Conservation (phyloP, 1,140 invertebrate species). For the Ceratoteleas bidentatus region DNA sequence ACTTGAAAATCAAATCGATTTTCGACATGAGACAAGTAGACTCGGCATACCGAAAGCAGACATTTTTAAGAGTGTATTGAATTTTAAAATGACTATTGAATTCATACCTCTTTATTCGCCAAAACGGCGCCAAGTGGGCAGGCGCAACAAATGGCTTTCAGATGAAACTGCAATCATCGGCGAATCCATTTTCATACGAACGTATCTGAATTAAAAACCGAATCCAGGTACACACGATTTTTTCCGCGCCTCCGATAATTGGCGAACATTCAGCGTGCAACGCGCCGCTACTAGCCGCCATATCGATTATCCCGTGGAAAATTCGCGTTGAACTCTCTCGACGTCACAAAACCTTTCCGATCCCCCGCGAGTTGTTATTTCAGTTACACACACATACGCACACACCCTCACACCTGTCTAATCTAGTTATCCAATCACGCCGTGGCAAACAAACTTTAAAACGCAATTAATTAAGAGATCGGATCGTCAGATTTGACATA, state of each 20-base stretch:
- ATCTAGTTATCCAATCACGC: slow-evolving; percentile 32
- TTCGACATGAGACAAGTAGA: too few species aligned
- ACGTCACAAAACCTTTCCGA: slow-evolving; percentile 23
- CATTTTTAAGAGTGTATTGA: too few species aligned
- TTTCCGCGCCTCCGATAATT: slow-evolving; percentile 7
- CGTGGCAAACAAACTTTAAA: slow-evolving; percentile 29
- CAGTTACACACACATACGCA: slow-evolving; percentile 14
- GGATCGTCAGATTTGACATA: slow-evolving; percentile 27
- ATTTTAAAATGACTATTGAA: too few species aligned
- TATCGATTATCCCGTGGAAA: slow-evolving; percentile 33
- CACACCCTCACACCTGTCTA: slow-evolving; percentile 29
- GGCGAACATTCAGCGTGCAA: slow-evolving; percentile 14
- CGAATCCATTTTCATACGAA: not conserved
- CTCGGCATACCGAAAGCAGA: too few species aligned
- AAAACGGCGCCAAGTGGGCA: too few species aligned
- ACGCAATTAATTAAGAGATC: slow-evolving; percentile 35
- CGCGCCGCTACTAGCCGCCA: not conserved
- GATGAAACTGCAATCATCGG: not conserved
- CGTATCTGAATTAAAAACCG: not conserved
- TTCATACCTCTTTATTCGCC: too few species aligned
- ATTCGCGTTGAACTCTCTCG: slow-evolving; percentile 20
- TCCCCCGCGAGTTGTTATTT: too few species aligned
- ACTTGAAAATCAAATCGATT: too few species aligned
- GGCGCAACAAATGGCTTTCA: slow-evolving; percentile 5
- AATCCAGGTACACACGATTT: slow-evolving; percentile 4